A percentile compares a stretch with the other conserved stretches of the same genome.
Evolutionary conservation across 2,888 invertebrate species (phyloP).

Genomic region (Tinea pellionella): DNA sequence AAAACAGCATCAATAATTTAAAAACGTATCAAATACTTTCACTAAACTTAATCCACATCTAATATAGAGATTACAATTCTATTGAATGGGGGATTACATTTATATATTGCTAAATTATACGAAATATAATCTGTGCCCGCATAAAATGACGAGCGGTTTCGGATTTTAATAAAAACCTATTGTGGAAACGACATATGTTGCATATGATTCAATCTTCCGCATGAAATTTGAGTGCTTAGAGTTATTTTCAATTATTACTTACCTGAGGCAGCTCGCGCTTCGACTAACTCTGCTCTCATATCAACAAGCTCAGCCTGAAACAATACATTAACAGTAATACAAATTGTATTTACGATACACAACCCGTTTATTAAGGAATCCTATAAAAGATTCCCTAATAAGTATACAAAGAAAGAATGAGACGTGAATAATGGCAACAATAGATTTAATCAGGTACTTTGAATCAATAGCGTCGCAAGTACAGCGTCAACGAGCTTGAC

Average conservation of each 20-base stretch:
- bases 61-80: not conserved
- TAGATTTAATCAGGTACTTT: constrained; percentile 37
- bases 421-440: constrained; percentile 37
- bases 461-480: constrained; percentile 30
- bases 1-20: not conserved
- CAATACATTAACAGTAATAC: constrained; percentile 24
- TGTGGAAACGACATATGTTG: not conserved
- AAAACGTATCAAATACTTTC: not conserved
- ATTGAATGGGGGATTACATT: not conserved
- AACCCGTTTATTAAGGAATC: too few relatives aligned
- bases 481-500: constrained; percentile 18
- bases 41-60: not conserved
- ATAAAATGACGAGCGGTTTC: not conserved
- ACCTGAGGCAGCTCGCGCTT: constrained; percentile 71
- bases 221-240: not conserved
- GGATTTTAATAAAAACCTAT: not conserved
- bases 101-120: not conserved
- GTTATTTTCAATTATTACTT: constrained; percentile 18
- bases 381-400: too few relatives aligned
- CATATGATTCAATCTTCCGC: not conserved
- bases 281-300: constrained; percentile 78
- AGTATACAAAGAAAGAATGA: too few relatives aligned
- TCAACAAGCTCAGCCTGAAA: constrained; percentile 82
- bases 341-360: too few relatives aligned
- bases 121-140: not conserved